phyloP scores from a whole-genome alignment of 2,113 vertebrate genomes.

The Gymnogyps californianus region DNA sequence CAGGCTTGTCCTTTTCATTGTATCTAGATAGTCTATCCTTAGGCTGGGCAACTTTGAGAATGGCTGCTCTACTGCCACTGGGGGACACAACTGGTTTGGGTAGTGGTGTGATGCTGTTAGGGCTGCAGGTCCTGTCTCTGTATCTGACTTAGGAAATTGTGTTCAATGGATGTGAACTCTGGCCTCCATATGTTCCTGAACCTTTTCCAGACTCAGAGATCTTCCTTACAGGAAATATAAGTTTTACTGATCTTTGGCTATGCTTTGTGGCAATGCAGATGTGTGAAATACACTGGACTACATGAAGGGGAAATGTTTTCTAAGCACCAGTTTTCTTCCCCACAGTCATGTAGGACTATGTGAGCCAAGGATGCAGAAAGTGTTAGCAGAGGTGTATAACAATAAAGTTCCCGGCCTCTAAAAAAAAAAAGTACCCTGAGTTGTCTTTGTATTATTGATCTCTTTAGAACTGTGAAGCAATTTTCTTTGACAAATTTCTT shows the following conservation, averaged over 20 bases:
- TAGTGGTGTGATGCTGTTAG: background rate
- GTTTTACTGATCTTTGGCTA: slow-evolving; percentile 49
- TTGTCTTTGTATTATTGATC: background rate
- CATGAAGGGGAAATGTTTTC: slow-evolving; percentile 48
- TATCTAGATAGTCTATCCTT: background rate
- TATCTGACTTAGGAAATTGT: background rate
- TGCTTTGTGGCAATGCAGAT: slow-evolving; percentile 26
- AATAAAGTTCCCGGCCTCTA: background rate
- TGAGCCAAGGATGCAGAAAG: slow-evolving; percentile 44
- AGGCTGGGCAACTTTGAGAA: background rate
- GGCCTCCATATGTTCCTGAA: slow-evolving; percentile 29
- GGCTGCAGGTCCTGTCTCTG: background rate
- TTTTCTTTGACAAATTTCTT: background rate
- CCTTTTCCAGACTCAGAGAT: slow-evolving; percentile 4
- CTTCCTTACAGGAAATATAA: slow-evolving; percentile 50
- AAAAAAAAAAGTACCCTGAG: background rate
- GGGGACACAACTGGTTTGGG: background rate
- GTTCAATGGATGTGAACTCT: background rate
- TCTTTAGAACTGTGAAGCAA: background rate
- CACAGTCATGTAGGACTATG: background rate
- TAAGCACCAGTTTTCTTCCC: background rate
- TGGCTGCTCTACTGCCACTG: background rate
- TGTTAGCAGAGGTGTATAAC: slow-evolving; percentile 36
- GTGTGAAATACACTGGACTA: slow-evolving; percentile 49
- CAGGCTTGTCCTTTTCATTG: background rate